phyloP scores from a whole-genome alignment of 2,797 vertebrate genomes.

The Gadopsis bispinosus region DNA sequence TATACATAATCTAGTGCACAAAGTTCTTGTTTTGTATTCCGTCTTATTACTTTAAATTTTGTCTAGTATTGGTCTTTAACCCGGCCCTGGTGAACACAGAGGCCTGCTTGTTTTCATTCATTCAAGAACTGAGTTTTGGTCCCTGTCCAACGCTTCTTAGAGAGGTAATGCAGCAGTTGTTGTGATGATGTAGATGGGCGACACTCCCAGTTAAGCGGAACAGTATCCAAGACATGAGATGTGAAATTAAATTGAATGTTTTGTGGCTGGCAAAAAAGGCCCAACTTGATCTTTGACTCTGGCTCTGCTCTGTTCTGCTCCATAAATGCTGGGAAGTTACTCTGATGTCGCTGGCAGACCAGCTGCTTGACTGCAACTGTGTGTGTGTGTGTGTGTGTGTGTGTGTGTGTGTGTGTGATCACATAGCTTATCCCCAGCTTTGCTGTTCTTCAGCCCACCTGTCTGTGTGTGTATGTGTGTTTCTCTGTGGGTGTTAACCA shows the following conservation, averaged over 20 bases:
- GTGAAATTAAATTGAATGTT: conserved; percentile 31
- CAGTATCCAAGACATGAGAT: neutral
- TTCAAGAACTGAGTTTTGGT: conserved; percentile 1
- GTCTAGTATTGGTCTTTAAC: neutral
- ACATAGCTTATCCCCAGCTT: conserved; percentile 52
- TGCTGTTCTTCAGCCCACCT: conserved; percentile 54
- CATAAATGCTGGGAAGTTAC: conserved; percentile 33
- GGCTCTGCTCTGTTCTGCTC: conserved; percentile 22
- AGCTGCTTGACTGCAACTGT: conserved; percentile 34
- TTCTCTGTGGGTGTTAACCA: conserved; percentile 64
- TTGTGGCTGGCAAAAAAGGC: conserved; percentile 19
- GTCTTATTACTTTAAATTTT: neutral
- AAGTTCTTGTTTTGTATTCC: neutral
- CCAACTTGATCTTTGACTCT: conserved; percentile 32
- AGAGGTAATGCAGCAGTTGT: neutral
- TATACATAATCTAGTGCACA: neutral
- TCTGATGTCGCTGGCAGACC: conserved; percentile 49
- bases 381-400: neutral
- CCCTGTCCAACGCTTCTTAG: neutral
- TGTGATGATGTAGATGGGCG: conserved; percentile 11
- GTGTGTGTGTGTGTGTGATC: conserved; percentile 14
- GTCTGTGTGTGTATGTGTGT: conserved; percentile 38
- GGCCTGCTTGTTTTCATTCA: neutral
- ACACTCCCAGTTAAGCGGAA: conserved; percentile 13
- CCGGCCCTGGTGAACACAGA: neutral